phyloP scores from a whole-genome alignment of 2,888 invertebrate species.

The Philereme transversata region DNA sequence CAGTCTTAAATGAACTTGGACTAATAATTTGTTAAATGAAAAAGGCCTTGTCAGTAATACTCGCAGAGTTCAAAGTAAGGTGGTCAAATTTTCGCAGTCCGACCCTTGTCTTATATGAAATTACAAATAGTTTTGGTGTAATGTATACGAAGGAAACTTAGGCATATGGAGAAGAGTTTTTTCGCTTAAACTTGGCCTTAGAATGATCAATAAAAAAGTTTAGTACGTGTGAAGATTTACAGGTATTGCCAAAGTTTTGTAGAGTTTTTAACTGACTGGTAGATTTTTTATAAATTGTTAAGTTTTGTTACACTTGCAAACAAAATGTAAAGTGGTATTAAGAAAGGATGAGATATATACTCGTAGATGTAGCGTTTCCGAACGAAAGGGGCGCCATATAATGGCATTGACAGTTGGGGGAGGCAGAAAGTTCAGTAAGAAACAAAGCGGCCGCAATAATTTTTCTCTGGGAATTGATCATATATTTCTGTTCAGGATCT shows the following conservation, averaged over 20 bases:
- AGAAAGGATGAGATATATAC: too few relatives aligned
- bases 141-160: constrained; percentile 23
- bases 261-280: constrained; percentile 19
- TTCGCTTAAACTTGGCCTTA: constrained; percentile 7
- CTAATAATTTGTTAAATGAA: constrained; percentile 32
- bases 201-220: constrained; percentile 23
- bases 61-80: constrained; percentile 24
- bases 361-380: too few relatives aligned
- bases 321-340: too few relatives aligned
- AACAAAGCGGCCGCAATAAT: too few relatives aligned
- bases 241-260: constrained; percentile 17
- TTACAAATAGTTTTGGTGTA: constrained; percentile 41
- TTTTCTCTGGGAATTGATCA: too few relatives aligned
- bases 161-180: constrained; percentile 23
- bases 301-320: neutral
- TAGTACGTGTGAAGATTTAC: constrained; percentile 19
- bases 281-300: constrained; percentile 19
- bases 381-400: too few relatives aligned
- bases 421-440: too few relatives aligned
- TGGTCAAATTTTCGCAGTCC: constrained; percentile 40
- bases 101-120: constrained; percentile 43
- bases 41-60: constrained; percentile 8
- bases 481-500: too few relatives aligned
- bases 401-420: too few relatives aligned
- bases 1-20: constrained; percentile 27